Evolutionary conservation across 2,113 vertebrate genomes (phyloP).

Genomic region (Epinephelus fuscoguttatus): DNA sequence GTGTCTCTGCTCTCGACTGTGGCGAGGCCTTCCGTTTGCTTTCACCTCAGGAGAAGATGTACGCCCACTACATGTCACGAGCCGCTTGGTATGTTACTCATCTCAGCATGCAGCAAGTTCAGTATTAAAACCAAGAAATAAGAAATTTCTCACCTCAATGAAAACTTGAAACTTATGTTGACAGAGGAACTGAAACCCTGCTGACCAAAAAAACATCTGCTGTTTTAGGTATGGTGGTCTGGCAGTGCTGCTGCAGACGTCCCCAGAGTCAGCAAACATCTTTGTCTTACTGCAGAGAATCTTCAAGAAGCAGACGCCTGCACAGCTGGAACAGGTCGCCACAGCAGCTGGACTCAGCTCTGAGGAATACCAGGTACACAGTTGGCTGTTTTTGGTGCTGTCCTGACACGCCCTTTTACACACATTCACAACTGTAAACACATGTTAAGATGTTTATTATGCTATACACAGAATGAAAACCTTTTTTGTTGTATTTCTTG

Average conservation of each 20-base stretch:
- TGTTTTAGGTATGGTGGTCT: constrained; percentile 89
- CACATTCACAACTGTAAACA: neutral
- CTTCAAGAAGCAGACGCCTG: constrained; percentile 88
- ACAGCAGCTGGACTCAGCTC: constrained; percentile 85
- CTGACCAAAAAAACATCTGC: neutral
- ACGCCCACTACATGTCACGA: constrained; percentile 90
- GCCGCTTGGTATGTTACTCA: constrained; percentile 87
- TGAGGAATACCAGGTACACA: constrained; percentile 90
- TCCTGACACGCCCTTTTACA: neutral
- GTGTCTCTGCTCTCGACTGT: constrained; percentile 89
- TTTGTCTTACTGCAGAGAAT: constrained; percentile 90
- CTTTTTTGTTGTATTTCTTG: neutral
- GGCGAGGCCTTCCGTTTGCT: constrained; percentile 89
- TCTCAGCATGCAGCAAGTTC: neutral
- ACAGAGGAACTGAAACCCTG: neutral
- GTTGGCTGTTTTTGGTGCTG: neutral
- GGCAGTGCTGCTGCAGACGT: constrained; percentile 91
- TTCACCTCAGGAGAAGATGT: constrained; percentile 88
- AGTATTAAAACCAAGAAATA: neutral
- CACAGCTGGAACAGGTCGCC: constrained; percentile 84
- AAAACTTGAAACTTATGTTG: neutral
- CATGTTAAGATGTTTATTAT: neutral
- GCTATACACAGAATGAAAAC: neutral
- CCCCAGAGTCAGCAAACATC: constrained; percentile 90
- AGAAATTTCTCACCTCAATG: neutral